phyloP scores from a whole-genome alignment of 2,797 vertebrate genomes.

The Macropus fuliginosus region DNA sequence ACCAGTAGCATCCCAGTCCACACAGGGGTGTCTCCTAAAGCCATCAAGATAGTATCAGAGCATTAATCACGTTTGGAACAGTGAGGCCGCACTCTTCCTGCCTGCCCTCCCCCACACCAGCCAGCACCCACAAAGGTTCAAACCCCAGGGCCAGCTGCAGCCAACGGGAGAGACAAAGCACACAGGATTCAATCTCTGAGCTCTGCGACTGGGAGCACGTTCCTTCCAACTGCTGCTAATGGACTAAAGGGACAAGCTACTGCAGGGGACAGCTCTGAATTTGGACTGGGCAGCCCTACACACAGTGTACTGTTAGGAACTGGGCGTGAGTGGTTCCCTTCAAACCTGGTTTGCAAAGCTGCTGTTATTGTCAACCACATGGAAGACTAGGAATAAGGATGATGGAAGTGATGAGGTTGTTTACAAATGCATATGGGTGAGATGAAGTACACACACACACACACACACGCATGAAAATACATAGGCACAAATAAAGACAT shows the following conservation, averaged over 20 bases:
- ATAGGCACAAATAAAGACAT: background rate
- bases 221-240: constrained; percentile 19
- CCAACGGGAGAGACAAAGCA: constrained; percentile 58
- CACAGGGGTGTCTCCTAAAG: constrained; percentile 83
- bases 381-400: background rate
- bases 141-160: constrained; percentile 72
- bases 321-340: background rate
- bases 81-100: constrained; percentile 80
- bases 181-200: constrained; percentile 66
- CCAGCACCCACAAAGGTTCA: constrained; percentile 77
- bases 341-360: background rate
- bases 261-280: background rate
- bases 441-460: background rate
- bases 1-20: constrained; percentile 82
- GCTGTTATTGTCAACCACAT: background rate
- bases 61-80: constrained; percentile 84
- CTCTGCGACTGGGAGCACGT: background rate
- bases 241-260: constrained; percentile 27
- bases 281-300: background rate
- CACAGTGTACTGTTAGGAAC: background rate
- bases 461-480: background rate
- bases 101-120: constrained; percentile 74
- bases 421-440: background rate
- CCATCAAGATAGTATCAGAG: constrained; percentile 83
- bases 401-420: background rate